phyloP scores from a whole-genome alignment of 2,797 vertebrate genomes.

The Betta splendens region DNA sequence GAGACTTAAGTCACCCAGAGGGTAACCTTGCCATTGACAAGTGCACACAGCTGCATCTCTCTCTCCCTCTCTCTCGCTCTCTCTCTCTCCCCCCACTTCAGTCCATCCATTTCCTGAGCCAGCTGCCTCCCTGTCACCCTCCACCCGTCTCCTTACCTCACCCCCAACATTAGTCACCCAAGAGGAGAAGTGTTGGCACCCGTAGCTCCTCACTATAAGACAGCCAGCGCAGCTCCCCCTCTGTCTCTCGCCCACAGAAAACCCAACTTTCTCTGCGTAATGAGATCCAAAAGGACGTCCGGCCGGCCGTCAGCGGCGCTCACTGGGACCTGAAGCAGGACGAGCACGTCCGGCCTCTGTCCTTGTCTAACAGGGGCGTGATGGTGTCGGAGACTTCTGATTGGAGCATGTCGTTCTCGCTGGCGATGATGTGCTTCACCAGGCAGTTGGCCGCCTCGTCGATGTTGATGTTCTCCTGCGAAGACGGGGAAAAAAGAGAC shows the following conservation, averaged over 20 bases:
- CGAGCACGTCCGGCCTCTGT: conserved; percentile 87
- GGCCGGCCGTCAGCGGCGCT: conserved; percentile 23
- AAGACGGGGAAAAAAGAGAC: not conserved
- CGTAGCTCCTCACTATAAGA: conserved; percentile 27
- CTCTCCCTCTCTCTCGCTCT: conserved; percentile 36
- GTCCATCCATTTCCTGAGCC: conserved; percentile 44
- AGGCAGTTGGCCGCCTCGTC: conserved; percentile 94
- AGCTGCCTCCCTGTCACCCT: conserved; percentile 46
- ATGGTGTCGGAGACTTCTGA: conserved; percentile 87
- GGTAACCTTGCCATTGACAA: conserved; percentile 66
- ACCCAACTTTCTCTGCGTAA: conserved; percentile 31
- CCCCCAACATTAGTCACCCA: not conserved
- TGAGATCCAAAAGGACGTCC: conserved; percentile 45
- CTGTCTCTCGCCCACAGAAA: conserved; percentile 38
- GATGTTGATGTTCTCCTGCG: conserved; percentile 97
- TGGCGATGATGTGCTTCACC: conserved; percentile 97
- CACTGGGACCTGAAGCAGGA: conserved; percentile 90
- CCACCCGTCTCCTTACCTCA: not conserved
- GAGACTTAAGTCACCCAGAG: conserved; percentile 46
- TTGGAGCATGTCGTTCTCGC: conserved; percentile 90
- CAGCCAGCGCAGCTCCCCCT: conserved; percentile 30
- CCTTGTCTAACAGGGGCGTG: conserved; percentile 87
- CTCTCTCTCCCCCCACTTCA: conserved; percentile 39
- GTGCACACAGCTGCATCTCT: conserved; percentile 52
- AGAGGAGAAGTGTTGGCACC: conserved; percentile 39